A percentile compares a stretch with the other conserved stretches of the same genome.
phyloP scores from a whole-genome alignment of 2,888 invertebrate species.

The Papilio demoleus region DNA sequence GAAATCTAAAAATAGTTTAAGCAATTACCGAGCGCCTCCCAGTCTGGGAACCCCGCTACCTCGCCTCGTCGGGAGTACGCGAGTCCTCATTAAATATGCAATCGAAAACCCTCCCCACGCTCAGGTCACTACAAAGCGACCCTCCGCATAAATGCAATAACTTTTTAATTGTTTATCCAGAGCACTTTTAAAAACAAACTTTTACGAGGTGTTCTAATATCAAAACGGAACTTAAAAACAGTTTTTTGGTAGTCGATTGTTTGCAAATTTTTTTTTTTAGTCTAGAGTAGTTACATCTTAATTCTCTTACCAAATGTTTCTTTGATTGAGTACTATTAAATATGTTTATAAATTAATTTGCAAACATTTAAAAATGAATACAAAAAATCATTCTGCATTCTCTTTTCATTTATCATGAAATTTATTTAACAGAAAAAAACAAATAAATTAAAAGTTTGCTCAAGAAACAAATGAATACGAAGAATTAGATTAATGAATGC shows the following conservation, averaged over 20 bases:
- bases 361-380: too few relatives aligned
- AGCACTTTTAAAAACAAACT: not conserved
- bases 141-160: slow-evolving; percentile 25
- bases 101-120: slow-evolving; percentile 46
- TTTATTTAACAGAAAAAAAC: not conserved
- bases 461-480: slow-evolving; percentile 2
- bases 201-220: not conserved
- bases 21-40: slow-evolving; percentile 42
- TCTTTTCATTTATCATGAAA: too few relatives aligned
- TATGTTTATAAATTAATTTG: too few relatives aligned
- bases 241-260: too few relatives aligned
- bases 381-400: too few relatives aligned
- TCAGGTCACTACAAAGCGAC: slow-evolving; percentile 29
- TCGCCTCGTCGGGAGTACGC: slow-evolving; percentile 52
- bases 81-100: slow-evolving; percentile 68
- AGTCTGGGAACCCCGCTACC: not conserved
- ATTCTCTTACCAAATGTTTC: too few relatives aligned
- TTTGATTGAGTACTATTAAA: too few relatives aligned
- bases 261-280: too few relatives aligned
- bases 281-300: too few relatives aligned
- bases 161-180: not conserved
- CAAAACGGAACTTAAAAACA: not conserved
- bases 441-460: slow-evolving; percentile 3
- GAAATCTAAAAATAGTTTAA: slow-evolving; percentile 42
- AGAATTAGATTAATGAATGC: slow-evolving; percentile 12